Evolutionary conservation across 1,140 invertebrate species (phyloP), one percentile per base, ranked within the genome.

Genomic region (Procambarus clarkii): DNA sequence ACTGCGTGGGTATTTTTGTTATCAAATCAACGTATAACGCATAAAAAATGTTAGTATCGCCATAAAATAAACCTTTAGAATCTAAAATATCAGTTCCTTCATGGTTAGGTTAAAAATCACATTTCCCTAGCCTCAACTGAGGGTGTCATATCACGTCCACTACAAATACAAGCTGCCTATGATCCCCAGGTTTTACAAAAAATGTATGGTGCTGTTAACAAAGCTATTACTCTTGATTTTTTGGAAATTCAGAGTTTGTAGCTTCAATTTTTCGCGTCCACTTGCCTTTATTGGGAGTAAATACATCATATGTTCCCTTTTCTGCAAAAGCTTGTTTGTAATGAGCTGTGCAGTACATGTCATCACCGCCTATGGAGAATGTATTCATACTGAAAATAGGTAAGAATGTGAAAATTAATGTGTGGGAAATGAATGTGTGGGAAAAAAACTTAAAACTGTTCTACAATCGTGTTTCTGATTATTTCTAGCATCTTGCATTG

Each of bases 191-290:
- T 48, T 24, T 34, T 77, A 60, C 13, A 79, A 69, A 21, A 69
- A 34, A 13, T 60, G 18, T 76, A 76, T 5, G n/a, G 18, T 60
- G 46, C 34, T 34, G 34, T 34, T n/a, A 58, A 44, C 45, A n/a
- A 48, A 21, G 34, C 60, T 58, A n/a, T 78, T 71, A 91, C 45
- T 91, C 89, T 91, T 91, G 89, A 78, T 50, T 91, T 76, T 91
- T 91, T 85, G 82, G 74, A 46, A 77, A 86, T 69, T 91, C 89
- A 3, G 89, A 91, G 46, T 80, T 91, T 84, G 77, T 91, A 46
- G 89, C 89, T 80, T 91, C 89, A 86, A 91, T 91, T 91, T 91
- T 91, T n/a, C 82, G 82, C 60, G 89, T 91, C 89, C 89, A 91
- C 83, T 91, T 91, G 82, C 82, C 89, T 85, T 91, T 91, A 71